phyloP scores from a whole-genome alignment of 2,888 invertebrate species.

The Hyposoter dolosus region DNA sequence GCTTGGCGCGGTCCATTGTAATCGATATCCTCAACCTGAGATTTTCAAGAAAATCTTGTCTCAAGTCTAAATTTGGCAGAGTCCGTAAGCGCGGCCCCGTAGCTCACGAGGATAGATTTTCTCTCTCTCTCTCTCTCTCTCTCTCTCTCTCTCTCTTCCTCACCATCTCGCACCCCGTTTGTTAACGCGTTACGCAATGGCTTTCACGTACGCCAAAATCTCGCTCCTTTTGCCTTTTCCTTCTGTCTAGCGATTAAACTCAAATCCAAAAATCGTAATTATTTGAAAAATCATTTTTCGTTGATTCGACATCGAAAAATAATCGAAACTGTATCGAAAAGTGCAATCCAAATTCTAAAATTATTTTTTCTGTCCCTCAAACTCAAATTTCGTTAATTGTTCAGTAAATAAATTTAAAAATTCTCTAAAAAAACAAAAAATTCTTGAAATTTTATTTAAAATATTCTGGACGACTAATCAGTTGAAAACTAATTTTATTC shows the following conservation, averaged over 20 bases:
- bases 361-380: no score
- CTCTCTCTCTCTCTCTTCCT: slow-evolving; percentile 66
- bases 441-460: no score
- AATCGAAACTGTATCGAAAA: background rate
- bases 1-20: slow-evolving; percentile 55
- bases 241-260: slow-evolving; percentile 18
- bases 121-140: no score
- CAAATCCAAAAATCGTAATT: slow-evolving; percentile 46
- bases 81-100: slow-evolving; percentile 43
- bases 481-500: no score
- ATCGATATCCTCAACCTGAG: slow-evolving; percentile 67
- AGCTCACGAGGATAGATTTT: slow-evolving; percentile 42
- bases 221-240: background rate
- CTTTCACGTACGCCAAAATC: slow-evolving; percentile 24
- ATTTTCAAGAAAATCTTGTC: slow-evolving; percentile 65
- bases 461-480: no score
- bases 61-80: slow-evolving; percentile 67
- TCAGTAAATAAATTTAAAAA: no score
- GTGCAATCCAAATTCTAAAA: no score
- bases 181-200: slow-evolving; percentile 80
- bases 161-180: slow-evolving; percentile 75
- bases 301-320: background rate
- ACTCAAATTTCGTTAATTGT: no score
- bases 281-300: background rate
- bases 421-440: no score